Conservation (phyloP, 2,113 vertebrate species). For the Python bivittatus region DNA sequence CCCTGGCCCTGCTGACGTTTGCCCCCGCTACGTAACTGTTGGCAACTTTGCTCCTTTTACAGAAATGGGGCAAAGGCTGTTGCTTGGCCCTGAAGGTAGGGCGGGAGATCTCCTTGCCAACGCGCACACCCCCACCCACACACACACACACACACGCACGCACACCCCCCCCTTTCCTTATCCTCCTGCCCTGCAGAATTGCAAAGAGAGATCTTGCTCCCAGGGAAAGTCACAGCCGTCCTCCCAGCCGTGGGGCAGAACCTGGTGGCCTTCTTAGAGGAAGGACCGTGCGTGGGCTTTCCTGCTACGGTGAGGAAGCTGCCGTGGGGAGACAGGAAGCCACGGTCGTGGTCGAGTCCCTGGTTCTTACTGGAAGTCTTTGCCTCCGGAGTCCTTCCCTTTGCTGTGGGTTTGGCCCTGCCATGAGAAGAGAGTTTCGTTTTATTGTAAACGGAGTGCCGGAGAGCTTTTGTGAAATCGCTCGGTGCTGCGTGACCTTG, state of each 20-base stretch:
- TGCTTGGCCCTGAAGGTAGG: background rate
- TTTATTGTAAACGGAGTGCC: background rate
- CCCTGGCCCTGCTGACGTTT: background rate
- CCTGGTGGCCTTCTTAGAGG: background rate
- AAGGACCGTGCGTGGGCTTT: too few species aligned
- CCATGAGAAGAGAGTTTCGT: background rate
- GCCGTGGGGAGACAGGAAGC: background rate
- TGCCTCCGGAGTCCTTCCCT: background rate
- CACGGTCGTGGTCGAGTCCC: background rate
- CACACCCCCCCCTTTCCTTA: background rate
- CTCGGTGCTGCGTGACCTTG: background rate
- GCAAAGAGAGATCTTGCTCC: background rate
- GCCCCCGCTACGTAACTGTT: background rate
- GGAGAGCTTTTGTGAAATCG: background rate
- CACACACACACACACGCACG: background rate
- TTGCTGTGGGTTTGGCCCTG: background rate
- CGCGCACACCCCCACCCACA: background rate
- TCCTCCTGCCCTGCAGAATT: background rate
- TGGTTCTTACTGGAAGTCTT: conserved; percentile 10
- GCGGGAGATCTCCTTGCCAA: background rate
- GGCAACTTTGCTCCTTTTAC: background rate
- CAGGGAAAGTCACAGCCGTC: background rate
- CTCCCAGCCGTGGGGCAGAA: background rate
- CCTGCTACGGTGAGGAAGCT: background rate
- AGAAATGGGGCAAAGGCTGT: background rate